A percentile compares a stretch with the other conserved stretches of the same genome.
phyloP scores from a whole-genome alignment of 2,113 vertebrate species.

The Poeciliopsis occidentalis region DNA sequence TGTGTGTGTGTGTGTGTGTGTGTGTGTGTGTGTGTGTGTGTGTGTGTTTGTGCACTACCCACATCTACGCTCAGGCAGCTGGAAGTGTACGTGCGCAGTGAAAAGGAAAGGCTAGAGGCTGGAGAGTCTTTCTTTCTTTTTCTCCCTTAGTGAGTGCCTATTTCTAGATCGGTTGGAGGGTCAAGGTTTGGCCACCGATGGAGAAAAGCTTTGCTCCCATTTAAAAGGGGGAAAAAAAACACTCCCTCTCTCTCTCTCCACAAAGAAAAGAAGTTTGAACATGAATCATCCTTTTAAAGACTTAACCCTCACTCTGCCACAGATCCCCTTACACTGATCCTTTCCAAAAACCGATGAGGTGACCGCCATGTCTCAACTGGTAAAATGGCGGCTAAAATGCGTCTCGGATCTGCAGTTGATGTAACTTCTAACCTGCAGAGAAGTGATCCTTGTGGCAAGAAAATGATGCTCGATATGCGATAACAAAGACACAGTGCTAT shows the following conservation, averaged over 20 bases:
- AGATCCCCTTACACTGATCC: slow-evolving; percentile 14
- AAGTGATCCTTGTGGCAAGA: neutral
- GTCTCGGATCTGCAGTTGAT: neutral
- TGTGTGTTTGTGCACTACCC: slow-evolving; percentile 3
- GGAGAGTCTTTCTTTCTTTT: slow-evolving; percentile 64
- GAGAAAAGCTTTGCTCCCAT: slow-evolving; percentile 78
- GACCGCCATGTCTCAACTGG: slow-evolving; percentile 5
- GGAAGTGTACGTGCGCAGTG: slow-evolving; percentile 47
- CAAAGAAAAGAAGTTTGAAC: slow-evolving; percentile 64
- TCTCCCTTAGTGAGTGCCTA: slow-evolving; percentile 75
- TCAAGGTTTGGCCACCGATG: slow-evolving; percentile 81
- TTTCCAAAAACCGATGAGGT: neutral
- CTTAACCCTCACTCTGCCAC: slow-evolving; percentile 62
- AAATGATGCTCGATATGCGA: neutral
- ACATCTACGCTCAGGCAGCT: slow-evolving; percentile 22
- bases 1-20: slow-evolving; percentile 24
- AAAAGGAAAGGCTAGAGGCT: slow-evolving; percentile 69
- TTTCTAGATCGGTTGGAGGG: slow-evolving; percentile 80
- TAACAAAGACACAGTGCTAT: neutral
- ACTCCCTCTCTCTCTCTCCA: slow-evolving; percentile 41
- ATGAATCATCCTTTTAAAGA: slow-evolving; percentile 63
- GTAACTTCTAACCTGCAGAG: neutral
- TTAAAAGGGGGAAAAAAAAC: slow-evolving; percentile 65
- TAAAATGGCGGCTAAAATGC: slow-evolving; percentile 11
- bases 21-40: slow-evolving; percentile 22